A percentile compares a stretch with the other conserved stretches of the same genome.
These are phyloP conservation scores for Nipponacmea schrenckii DNA, from an alignment of 2,888 invertebrate species.

Conservation along the genomic window DNA sequence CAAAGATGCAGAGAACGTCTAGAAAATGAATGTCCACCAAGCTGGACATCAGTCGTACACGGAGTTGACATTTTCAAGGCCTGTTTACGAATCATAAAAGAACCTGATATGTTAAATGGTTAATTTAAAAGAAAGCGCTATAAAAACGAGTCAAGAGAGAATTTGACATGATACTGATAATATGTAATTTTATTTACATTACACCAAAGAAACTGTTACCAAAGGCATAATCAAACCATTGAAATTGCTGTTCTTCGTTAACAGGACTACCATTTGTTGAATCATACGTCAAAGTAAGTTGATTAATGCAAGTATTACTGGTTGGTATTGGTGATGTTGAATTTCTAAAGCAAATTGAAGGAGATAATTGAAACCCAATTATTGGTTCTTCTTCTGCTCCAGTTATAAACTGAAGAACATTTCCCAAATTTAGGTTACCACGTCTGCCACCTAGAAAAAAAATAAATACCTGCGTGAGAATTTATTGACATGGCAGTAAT, in stretches of 20 bases:
- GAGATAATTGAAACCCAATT: background rate
- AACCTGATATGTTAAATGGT: too few relatives aligned
- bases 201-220: background rate
- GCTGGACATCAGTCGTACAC: too few relatives aligned
- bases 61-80: too few relatives aligned
- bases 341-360: background rate
- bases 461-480: too few relatives aligned
- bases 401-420: background rate
- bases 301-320: background rate
- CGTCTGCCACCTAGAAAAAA: background rate
- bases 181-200: background rate
- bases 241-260: background rate
- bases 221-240: background rate
- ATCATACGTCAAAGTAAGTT: background rate
- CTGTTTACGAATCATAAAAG: too few relatives aligned
- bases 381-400: background rate
- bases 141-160: too few relatives aligned
- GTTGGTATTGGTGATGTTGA: background rate
- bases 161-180: too few relatives aligned
- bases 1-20: too few relatives aligned
- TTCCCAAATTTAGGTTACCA: background rate
- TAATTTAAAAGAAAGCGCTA: too few relatives aligned
- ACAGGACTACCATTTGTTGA: background rate
- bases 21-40: too few relatives aligned
- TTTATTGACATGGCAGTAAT: too few relatives aligned